A percentile compares a stretch with the other conserved stretches of the same genome.
phyloP scores from a whole-genome alignment of 2,888 invertebrate species.

The Neoitamus cyanurus region DNA sequence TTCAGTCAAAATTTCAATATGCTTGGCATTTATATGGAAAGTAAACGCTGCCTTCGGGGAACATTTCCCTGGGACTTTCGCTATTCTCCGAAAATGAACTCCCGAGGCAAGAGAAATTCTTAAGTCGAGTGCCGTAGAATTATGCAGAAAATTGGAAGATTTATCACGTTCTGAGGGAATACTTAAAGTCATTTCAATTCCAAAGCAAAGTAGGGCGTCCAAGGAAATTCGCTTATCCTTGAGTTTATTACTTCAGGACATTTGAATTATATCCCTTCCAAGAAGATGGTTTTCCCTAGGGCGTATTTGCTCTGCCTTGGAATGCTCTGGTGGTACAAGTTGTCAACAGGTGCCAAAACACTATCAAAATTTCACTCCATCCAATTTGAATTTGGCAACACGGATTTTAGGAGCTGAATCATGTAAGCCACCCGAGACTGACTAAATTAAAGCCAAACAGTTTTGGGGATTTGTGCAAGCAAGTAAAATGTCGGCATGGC shows the following conservation, averaged over 20 bases:
- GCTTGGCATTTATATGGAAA: slow-evolving; percentile 1
- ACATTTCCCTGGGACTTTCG: background rate
- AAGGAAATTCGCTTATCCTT: background rate
- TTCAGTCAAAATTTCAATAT: background rate
- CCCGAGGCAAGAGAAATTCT: background rate
- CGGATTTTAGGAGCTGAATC: background rate
- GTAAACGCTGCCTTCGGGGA: background rate
- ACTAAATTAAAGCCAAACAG: background rate
- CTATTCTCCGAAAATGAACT: background rate
- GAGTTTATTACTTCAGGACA: background rate
- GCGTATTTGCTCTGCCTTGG: background rate
- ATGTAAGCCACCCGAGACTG: background rate
- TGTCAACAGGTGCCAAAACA: background rate
- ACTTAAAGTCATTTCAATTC: background rate
- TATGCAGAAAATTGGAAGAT: background rate
- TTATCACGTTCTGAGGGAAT: slow-evolving; percentile 1
- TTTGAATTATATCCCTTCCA: background rate
- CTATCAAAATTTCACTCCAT: background rate
- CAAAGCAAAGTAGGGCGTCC: background rate
- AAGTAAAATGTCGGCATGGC: background rate
- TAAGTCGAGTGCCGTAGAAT: background rate
- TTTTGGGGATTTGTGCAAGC: background rate
- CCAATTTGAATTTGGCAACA: background rate
- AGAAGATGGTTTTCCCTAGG: background rate
- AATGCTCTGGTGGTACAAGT: background rate